Percentiles rank a stretch among this genome's conserved stretches.
These are phyloP conservation scores for Typhlichthys subterraneus DNA, from an alignment of 2,797 vertebrate genomes.

Conservation along the genomic window DNA sequence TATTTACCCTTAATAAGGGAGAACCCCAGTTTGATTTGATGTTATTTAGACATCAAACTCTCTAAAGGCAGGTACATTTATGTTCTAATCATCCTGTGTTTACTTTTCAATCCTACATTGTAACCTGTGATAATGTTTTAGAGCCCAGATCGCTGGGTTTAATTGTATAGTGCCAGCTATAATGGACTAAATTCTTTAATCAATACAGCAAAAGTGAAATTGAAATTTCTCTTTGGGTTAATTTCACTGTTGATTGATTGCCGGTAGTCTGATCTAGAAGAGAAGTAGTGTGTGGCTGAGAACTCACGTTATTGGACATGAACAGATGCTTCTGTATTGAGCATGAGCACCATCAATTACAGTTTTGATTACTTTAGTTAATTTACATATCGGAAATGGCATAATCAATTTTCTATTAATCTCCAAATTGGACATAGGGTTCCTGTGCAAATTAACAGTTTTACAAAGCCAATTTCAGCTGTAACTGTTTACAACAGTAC, in stretches of 20 bases:
- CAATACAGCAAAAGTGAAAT: constrained; percentile 60
- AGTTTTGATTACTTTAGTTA: constrained; percentile 59
- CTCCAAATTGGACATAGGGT: constrained; percentile 35
- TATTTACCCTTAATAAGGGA: neutral
- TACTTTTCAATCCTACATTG: constrained; percentile 2
- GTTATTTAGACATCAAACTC: neutral
- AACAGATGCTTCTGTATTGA: constrained; percentile 39
- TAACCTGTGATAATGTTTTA: constrained; percentile 31
- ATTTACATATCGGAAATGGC: constrained; percentile 42
- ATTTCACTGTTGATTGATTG: constrained; percentile 65
- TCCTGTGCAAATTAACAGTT: constrained; percentile 11
- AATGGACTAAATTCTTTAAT: constrained; percentile 69
- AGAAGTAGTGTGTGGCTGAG: constrained; percentile 37
- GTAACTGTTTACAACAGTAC: constrained; percentile 2
- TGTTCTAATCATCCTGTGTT: neutral
- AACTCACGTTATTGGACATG: constrained; percentile 58
- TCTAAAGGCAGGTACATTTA: neutral
- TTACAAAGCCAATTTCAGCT: constrained; percentile 30
- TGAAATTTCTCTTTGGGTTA: constrained; percentile 62
- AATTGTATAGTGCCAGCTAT: constrained; percentile 53
- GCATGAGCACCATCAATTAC: constrained; percentile 53
- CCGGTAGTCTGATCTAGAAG: constrained; percentile 20
- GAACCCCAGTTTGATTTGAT: neutral
- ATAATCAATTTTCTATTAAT: constrained; percentile 52
- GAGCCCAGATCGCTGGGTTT: constrained; percentile 38